A percentile compares a stretch with the other conserved stretches of the same genome.
Evolutionary conservation across 1,140 invertebrate species (phyloP).

Genomic region (Goniozus legneri): DNA sequence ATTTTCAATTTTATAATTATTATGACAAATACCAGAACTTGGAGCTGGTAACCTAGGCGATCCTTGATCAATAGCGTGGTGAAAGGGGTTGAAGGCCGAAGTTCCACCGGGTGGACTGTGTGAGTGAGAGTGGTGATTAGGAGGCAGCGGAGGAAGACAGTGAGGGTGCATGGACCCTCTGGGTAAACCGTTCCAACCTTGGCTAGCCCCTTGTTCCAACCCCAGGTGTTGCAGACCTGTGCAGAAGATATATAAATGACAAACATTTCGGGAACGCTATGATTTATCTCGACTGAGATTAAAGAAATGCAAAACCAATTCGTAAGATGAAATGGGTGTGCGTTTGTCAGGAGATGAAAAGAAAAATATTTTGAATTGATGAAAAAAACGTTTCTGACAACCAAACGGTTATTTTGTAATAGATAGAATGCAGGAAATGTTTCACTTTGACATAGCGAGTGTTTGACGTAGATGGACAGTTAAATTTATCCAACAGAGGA

Average conservation of each 20-base stretch:
- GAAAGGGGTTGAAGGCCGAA: conserved; percentile 52
- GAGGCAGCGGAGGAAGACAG: conserved; percentile 50
- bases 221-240: conserved; percentile 48
- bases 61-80: conserved; percentile 49
- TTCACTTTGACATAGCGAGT: conserved; percentile 27
- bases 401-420: conserved; percentile 25
- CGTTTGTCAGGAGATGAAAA: not conserved
- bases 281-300: conserved; percentile 5
- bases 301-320: not conserved
- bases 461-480: conserved; percentile 34
- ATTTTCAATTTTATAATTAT: no score
- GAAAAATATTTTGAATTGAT: not conserved
- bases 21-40: conserved; percentile 34
- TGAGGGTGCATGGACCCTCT: conserved; percentile 46
- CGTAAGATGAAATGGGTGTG: no score
- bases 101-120: conserved; percentile 38
- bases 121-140: conserved; percentile 44
- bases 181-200: conserved; percentile 49
- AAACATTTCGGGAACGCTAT: no score
- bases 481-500: conserved; percentile 32
- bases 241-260: no score
- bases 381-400: conserved; percentile 8
- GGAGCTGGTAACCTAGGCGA: conserved; percentile 42
- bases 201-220: conserved; percentile 44
- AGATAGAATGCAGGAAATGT: conserved; percentile 24